Evolutionary conservation across 2,113 vertebrate species (phyloP).

Genomic region (Polypterus senegalus): DNA sequence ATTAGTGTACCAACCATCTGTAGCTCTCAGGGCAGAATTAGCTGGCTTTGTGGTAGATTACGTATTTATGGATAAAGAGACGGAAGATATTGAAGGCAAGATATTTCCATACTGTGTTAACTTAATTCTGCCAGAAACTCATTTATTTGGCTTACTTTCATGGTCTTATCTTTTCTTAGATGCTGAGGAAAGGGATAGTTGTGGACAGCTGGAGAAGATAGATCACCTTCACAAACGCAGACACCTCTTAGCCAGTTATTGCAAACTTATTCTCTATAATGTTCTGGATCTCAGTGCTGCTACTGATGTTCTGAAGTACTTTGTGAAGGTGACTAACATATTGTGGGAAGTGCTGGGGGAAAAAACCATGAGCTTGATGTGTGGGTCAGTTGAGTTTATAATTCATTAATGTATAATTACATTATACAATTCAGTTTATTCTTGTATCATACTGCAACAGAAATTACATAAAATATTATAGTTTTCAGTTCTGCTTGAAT

Average conservation of each 20-base stretch:
- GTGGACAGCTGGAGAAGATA: slow-evolving; percentile 37
- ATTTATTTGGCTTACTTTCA: no score
- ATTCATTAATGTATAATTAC: no score
- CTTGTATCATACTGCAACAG: no score
- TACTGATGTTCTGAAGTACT: slow-evolving; percentile 70
- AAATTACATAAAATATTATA: no score
- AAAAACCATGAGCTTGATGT: no score
- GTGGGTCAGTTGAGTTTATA: no score
- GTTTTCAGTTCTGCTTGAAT: no score
- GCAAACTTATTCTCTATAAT: slow-evolving; percentile 64
- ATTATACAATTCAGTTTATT: no score
- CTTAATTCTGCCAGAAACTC: no score
- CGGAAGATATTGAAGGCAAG: background rate
- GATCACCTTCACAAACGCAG: slow-evolving; percentile 54
- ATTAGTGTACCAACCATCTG: slow-evolving; percentile 41
- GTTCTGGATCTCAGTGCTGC: slow-evolving; percentile 63
- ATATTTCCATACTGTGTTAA: no score
- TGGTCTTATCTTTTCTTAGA: slow-evolving; percentile 12
- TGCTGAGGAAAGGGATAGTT: slow-evolving; percentile 23
- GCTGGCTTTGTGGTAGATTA: slow-evolving; percentile 72
- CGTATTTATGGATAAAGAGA: slow-evolving; percentile 51
- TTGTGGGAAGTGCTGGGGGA: no score
- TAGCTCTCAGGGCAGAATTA: slow-evolving; percentile 59
- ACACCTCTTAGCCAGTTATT: slow-evolving; percentile 69
- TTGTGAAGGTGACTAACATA: slow-evolving; percentile 52